Percentiles rank a stretch among this genome's conserved stretches.
Evolutionary conservation across 2,888 invertebrate genomes (phyloP).

Genomic region (Steinernema hermaphroditum): DNA sequence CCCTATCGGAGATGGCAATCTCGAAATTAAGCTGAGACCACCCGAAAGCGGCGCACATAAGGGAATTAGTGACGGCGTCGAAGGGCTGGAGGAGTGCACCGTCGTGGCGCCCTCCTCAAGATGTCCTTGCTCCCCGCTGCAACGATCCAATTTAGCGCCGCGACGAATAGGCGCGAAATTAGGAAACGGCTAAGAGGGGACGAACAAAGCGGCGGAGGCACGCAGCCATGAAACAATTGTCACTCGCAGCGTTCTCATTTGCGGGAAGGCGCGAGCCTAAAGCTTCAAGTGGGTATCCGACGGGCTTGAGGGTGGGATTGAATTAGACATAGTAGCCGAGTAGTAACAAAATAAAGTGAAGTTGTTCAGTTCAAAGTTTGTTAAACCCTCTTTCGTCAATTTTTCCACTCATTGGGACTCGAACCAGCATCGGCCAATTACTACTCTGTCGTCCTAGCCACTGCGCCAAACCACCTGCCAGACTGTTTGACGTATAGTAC

Average conservation of each 20-base stretch:
- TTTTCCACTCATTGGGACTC: too few relatives aligned
- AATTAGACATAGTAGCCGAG: too few relatives aligned
- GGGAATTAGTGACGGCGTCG: slow-evolving; percentile 16
- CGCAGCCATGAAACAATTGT: slow-evolving; percentile 27
- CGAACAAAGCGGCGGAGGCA: slow-evolving; percentile 23
- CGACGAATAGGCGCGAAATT: slow-evolving; percentile 29
- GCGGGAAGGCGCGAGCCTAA: not conserved
- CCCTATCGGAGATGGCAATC: slow-evolving; percentile 20
- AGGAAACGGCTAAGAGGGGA: slow-evolving; percentile 20
- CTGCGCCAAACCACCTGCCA: too few relatives aligned
- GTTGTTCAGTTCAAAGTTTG: too few relatives aligned
- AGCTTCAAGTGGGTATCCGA: slow-evolving; percentile 13
- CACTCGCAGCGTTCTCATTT: slow-evolving; percentile 15
- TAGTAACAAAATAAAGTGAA: too few relatives aligned
- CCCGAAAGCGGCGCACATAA: slow-evolving; percentile 13
- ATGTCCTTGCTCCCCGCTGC: slow-evolving; percentile 13
- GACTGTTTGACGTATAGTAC: too few relatives aligned
- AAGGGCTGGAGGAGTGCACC: not conserved
- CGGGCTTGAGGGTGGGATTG: too few relatives aligned
- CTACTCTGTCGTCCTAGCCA: too few relatives aligned
- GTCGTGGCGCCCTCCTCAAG: slow-evolving; percentile 2
- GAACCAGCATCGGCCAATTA: too few relatives aligned
- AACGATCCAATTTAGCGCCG: slow-evolving; percentile 28
- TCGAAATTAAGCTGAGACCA: slow-evolving; percentile 7
- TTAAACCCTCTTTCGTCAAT: too few relatives aligned